phyloP scores from a whole-genome alignment of 92 coral and sea anemone species.

The Plumapathes pennacea region DNA sequence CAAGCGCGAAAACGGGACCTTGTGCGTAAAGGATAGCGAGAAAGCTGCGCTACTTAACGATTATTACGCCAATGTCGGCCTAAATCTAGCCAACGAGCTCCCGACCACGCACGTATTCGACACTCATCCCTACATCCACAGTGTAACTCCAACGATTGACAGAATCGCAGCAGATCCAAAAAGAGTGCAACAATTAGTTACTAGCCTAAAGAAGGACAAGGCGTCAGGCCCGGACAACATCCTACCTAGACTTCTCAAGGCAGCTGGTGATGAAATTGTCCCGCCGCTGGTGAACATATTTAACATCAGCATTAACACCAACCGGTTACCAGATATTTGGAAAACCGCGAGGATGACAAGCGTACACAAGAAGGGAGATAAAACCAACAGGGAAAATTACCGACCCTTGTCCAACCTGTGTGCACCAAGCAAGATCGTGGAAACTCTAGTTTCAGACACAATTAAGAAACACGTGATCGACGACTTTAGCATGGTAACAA shows the following conservation, averaged over 20 bases:
- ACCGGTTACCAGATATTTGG: constrained; percentile 25
- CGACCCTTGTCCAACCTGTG: constrained; percentile 26
- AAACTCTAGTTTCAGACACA: constrained; percentile 17
- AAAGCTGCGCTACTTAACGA: constrained; percentile 39
- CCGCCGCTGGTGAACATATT: constrained; percentile 21
- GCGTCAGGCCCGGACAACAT: constrained; percentile 26
- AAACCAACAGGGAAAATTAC: constrained; percentile 42
- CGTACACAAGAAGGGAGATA: constrained; percentile 24
- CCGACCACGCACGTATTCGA: no score
- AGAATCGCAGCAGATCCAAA: no score
- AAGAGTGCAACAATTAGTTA: no score
- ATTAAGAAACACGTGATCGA: constrained; percentile 20
- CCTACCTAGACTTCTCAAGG: constrained; percentile 22
- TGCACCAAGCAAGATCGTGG: constrained; percentile 26
- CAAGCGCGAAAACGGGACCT: no score
- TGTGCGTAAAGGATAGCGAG: no score
- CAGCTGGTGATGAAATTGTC: constrained; percentile 19
- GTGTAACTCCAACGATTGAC: no score
- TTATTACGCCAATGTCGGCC: constrained; percentile 40
- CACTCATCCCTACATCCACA: no score
- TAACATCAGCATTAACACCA: background rate
- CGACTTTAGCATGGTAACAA: no score
- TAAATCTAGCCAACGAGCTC: constrained; percentile 26
- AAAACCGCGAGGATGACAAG: constrained; percentile 32
- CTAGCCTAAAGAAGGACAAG: no score